Conservation (phyloP, 1,140 invertebrate species). For the Batillaria attramentaria region DNA sequence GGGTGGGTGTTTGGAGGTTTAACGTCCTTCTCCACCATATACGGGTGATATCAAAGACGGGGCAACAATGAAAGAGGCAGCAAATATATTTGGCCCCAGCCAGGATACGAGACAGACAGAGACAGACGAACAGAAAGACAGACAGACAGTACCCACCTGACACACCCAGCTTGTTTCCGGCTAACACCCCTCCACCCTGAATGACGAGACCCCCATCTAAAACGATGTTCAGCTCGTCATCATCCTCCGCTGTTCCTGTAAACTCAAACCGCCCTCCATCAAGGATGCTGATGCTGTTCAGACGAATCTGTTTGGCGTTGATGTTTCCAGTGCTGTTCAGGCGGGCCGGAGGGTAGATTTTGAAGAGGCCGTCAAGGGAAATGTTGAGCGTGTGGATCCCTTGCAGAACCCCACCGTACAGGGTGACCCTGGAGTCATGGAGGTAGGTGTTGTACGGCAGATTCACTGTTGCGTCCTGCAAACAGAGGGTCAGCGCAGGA, state of each 20-base stretch:
- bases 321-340: constrained; percentile 43
- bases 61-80: too few relatives aligned
- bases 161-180: constrained; percentile 47
- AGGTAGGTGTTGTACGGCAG: constrained; percentile 58
- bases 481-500: neutral
- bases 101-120: too few relatives aligned
- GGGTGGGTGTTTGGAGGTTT: too few relatives aligned
- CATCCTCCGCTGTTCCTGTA: constrained; percentile 47
- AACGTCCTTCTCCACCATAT: too few relatives aligned
- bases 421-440: constrained; percentile 47
- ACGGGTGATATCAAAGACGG: too few relatives aligned
- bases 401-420: constrained; percentile 54
- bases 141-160: constrained; percentile 32
- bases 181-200: constrained; percentile 54
- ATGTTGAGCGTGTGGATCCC: constrained; percentile 60
- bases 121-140: too few relatives aligned
- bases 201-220: constrained; percentile 53
- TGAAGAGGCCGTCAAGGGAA: constrained; percentile 54
- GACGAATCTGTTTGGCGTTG: constrained; percentile 20
- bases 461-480: constrained; percentile 53
- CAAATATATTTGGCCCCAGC: too few relatives aligned
- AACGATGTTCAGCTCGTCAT: constrained; percentile 45
- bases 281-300: constrained; percentile 56
- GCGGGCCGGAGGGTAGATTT: constrained; percentile 49
- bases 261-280: constrained; percentile 59